Conservation (phyloP, 2,888 invertebrate species). For the Himalopsyche japonica region DNA sequence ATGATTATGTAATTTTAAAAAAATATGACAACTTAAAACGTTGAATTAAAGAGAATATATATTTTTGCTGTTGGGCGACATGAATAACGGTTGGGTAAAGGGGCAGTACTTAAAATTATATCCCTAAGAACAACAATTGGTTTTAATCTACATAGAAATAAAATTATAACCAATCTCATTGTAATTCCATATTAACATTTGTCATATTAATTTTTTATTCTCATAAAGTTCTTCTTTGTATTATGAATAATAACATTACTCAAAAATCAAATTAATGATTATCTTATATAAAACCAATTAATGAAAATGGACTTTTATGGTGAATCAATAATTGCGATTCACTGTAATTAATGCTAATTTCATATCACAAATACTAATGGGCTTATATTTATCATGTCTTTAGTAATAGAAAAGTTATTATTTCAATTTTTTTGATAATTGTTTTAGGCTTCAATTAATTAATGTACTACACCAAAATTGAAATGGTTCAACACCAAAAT, state of each 20-base stretch:
- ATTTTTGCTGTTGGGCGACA: constrained; percentile 19
- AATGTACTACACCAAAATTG: not conserved
- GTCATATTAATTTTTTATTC: not conserved
- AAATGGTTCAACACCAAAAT: not conserved
- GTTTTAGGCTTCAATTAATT: not conserved
- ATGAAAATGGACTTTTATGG: no score
- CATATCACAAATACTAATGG: no score
- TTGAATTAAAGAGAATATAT: constrained; percentile 26
- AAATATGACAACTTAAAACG: constrained; percentile 9
- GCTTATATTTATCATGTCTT: no score
- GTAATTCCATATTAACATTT: not conserved
- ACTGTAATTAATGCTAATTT: no score
- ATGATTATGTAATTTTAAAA: constrained; percentile 13
- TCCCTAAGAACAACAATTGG: not conserved
- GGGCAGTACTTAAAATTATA: not conserved
- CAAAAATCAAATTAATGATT: no score
- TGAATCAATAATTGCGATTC: no score
- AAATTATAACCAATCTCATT: not conserved
- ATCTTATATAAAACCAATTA: no score
- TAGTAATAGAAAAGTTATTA: no score
- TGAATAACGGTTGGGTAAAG: not conserved
- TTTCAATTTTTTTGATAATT: no score
- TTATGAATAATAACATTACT: no score
- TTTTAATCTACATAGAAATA: not conserved
- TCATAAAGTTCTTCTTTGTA: not conserved